These are phyloP conservation scores for Lepidostoma basale DNA, from an alignment of 1,140 invertebrate species.

Conservation along the genomic window DNA sequence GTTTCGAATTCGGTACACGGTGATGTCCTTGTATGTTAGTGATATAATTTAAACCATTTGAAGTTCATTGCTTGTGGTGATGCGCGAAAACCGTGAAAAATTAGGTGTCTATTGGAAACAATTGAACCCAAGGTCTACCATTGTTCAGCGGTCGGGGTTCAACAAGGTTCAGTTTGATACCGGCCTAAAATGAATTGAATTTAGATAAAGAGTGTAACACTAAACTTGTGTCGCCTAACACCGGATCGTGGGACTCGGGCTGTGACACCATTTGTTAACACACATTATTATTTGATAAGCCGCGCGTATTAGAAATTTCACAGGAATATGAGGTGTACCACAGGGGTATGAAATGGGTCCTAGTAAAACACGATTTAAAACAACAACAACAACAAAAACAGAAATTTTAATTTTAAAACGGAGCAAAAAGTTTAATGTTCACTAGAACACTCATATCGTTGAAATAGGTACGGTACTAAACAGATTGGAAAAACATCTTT, in stretches of 20 bases:
- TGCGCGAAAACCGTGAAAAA: slow-evolving; percentile 32
- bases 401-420: background rate
- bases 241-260: background rate
- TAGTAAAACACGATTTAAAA: background rate
- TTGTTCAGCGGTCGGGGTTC: slow-evolving; percentile 19
- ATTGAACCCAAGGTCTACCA: slow-evolving; percentile 22
- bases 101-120: slow-evolving; percentile 29
- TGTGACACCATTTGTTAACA: background rate
- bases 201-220: background rate
- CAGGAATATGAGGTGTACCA: too few species aligned
- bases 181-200: background rate
- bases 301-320: too few species aligned
- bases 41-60: too few species aligned
- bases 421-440: too few species aligned
- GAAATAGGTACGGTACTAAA: too few species aligned
- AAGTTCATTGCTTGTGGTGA: slow-evolving; percentile 14
- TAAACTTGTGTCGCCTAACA: too few species aligned
- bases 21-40: too few species aligned
- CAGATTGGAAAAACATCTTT: too few species aligned
- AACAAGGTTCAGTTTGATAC: slow-evolving; percentile 8
- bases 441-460: too few species aligned
- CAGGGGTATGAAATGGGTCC: background rate
- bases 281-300: too few species aligned
- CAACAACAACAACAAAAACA: too few species aligned
- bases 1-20: too few species aligned